These are phyloP conservation scores for Anagrus nilaparvatae DNA, from an alignment of 1,140 invertebrate species.

Conservation along the genomic window DNA sequence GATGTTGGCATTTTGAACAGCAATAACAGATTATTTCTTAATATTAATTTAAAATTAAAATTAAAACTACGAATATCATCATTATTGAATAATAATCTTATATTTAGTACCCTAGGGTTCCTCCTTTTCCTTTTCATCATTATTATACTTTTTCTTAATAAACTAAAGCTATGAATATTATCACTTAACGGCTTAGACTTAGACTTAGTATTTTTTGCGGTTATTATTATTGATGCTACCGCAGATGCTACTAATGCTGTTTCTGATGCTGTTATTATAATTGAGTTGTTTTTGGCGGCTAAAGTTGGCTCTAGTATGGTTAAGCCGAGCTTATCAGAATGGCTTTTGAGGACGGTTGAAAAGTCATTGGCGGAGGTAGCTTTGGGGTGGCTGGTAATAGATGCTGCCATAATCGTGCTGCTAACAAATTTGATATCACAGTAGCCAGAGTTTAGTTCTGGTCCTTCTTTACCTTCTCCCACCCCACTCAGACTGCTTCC, in stretches of 20 bases:
- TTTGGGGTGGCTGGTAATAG: constrained; percentile 43
- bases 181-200: constrained; percentile 45
- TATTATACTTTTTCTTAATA: constrained; percentile 27
- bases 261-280: too few species aligned
- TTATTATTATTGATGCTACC: constrained; percentile 13
- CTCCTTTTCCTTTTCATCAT: constrained; percentile 9
- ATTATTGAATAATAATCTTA: not conserved
- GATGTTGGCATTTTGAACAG: too few species aligned
- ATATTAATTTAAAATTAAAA: too few species aligned
- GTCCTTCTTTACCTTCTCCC: constrained; percentile 39
- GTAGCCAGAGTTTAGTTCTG: constrained; percentile 42
- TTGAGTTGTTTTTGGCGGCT: too few species aligned
- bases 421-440: constrained; percentile 43
- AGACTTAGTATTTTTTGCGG: constrained; percentile 44
- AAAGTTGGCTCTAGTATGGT: not conserved
- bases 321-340: constrained; percentile 32
- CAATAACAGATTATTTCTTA: too few species aligned
- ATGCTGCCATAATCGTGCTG: constrained; percentile 40
- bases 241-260: not conserved
- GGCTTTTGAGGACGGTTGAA: constrained; percentile 44
- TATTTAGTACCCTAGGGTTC: not conserved
- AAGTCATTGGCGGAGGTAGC: constrained; percentile 45
- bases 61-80: too few species aligned
- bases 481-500: constrained; percentile 43
- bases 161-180: constrained; percentile 45